A percentile compares a stretch with the other conserved stretches of the same genome.
Evolutionary conservation across 1,140 invertebrate species (phyloP).

Genomic region (Drosophila rhopaloa): DNA sequence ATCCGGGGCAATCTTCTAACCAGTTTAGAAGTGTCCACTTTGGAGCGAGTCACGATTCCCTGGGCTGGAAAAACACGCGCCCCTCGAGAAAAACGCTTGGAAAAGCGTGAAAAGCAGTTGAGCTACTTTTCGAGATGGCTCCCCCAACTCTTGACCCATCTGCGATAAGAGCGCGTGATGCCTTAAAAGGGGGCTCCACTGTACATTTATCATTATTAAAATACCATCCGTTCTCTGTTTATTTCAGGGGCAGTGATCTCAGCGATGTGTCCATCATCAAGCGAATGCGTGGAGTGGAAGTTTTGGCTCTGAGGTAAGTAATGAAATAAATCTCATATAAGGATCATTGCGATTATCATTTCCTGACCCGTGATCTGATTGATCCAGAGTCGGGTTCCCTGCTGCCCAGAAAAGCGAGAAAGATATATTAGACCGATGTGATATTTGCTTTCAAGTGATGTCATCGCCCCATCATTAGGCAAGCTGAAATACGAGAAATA

Average conservation of each 20-base stretch:
- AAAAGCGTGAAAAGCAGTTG: constrained; percentile 36
- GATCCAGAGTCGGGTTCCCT: constrained; percentile 16
- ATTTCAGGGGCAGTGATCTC: constrained; percentile 92
- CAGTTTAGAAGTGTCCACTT: constrained; percentile 69
- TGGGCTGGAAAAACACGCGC: constrained; percentile 48
- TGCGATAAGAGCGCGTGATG: constrained; percentile 22
- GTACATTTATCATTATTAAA: constrained; percentile 31
- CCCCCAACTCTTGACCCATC: constrained; percentile 20
- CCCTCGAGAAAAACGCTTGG: constrained; percentile 33
- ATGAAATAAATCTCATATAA: not conserved
- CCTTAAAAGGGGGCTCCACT: constrained; percentile 24
- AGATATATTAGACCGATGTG: constrained; percentile 11
- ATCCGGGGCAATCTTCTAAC: constrained; percentile 62
- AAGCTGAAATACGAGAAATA: constrained; percentile 61
- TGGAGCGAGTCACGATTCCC: constrained; percentile 46
- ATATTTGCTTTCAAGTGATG: constrained; percentile 53
- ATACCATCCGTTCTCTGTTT: constrained; percentile 66
- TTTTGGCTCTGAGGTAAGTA: constrained; percentile 90
- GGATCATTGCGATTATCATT: constrained; percentile 21
- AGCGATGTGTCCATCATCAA: constrained; percentile 91
- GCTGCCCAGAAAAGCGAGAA: constrained; percentile 5
- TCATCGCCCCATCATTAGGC: constrained; percentile 58
- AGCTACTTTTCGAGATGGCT: constrained; percentile 29
- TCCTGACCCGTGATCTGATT: constrained; percentile 18
- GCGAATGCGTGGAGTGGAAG: constrained; percentile 91